A percentile compares a stretch with the other conserved stretches of the same genome.
These are phyloP conservation scores for Galeruca laticollis DNA, from an alignment of 2,888 invertebrate species.

Conservation along the genomic window DNA sequence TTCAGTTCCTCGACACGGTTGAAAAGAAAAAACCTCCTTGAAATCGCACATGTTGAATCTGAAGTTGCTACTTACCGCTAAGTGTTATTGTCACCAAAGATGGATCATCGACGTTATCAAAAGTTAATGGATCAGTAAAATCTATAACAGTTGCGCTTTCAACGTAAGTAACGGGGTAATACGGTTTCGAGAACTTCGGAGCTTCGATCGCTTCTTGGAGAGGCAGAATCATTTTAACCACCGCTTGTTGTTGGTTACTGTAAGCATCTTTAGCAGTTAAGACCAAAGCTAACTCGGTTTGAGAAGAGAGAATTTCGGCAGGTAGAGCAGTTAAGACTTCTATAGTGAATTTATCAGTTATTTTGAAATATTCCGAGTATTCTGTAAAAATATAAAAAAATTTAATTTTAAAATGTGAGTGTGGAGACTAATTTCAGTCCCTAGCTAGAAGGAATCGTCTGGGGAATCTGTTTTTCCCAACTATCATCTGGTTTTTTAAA, in stretches of 20 bases:
- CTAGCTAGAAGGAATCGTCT: too few species aligned
- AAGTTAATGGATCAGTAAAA: conserved; percentile 13
- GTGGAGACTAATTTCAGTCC: too few species aligned
- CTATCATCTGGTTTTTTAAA: too few species aligned
- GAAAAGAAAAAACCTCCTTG: too few species aligned
- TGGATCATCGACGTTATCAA: conserved; percentile 25
- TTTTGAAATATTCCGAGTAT: conserved; percentile 32
- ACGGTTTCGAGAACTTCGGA: conserved; percentile 38
- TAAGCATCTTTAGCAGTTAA: conserved; percentile 28
- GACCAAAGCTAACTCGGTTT: conserved; percentile 26
- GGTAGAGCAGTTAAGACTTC: conserved; percentile 9
- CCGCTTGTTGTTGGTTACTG: conserved; percentile 21
- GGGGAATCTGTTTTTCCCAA: too few species aligned
- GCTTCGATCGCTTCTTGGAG: conserved; percentile 18
- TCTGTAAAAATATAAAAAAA: conserved; percentile 36
- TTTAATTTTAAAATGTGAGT: too few species aligned
- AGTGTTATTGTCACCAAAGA: conserved; percentile 15
- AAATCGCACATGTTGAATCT: too few species aligned
- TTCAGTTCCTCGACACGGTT: too few species aligned
- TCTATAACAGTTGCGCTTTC: conserved; percentile 17
- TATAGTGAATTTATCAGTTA: neutral
- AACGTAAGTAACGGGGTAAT: conserved; percentile 32
- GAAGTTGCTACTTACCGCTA: conserved; percentile 37
- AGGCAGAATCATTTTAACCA: conserved; percentile 31
- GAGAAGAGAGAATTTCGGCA: neutral